Evolutionary conservation across 92 coral and sea anemone species (phyloP).

Genomic region (Ricordea florida): DNA sequence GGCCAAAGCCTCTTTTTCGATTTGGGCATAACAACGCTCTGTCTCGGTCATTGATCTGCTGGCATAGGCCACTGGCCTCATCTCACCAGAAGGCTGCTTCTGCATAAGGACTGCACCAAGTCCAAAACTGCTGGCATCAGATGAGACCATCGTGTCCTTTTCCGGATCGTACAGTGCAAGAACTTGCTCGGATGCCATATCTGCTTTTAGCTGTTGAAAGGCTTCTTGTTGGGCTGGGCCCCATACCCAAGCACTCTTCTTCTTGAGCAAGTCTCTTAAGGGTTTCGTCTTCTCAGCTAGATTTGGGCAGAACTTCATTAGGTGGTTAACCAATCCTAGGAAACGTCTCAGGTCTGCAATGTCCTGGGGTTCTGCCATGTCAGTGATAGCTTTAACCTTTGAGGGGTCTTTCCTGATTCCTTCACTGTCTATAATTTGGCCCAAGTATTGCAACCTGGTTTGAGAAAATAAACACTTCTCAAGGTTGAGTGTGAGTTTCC

Average conservation of each 20-base stretch:
- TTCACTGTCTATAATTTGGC: conserved; percentile 46
- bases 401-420: conserved; percentile 50
- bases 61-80: conserved; percentile 57
- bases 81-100: conserved; percentile 26
- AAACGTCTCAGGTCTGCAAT: conserved; percentile 51
- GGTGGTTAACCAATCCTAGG: conserved; percentile 53
- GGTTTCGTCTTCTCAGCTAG: conserved; percentile 46
- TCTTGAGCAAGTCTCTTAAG: conserved; percentile 47
- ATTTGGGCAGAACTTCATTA: conserved; percentile 39
- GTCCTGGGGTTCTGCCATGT: conserved; percentile 30
- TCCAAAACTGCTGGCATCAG: conserved; percentile 50
- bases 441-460: conserved; percentile 32
- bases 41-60: conserved; percentile 62
- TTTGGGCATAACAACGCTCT: conserved; percentile 66
- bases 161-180: conserved; percentile 40
- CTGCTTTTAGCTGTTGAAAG: conserved; percentile 28
- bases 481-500: conserved; percentile 57
- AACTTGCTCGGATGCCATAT: conserved; percentile 44
- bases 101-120: conserved; percentile 66
- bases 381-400: conserved; percentile 36
- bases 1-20: conserved; percentile 62
- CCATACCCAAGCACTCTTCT: conserved; percentile 47
- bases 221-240: conserved; percentile 41
- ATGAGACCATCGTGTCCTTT: conserved; percentile 38
- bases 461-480: conserved; percentile 46